Base-by-base conservation (phyloP, 2,797 vertebrate genomes). In the Echeneis naucrates region DNA sequence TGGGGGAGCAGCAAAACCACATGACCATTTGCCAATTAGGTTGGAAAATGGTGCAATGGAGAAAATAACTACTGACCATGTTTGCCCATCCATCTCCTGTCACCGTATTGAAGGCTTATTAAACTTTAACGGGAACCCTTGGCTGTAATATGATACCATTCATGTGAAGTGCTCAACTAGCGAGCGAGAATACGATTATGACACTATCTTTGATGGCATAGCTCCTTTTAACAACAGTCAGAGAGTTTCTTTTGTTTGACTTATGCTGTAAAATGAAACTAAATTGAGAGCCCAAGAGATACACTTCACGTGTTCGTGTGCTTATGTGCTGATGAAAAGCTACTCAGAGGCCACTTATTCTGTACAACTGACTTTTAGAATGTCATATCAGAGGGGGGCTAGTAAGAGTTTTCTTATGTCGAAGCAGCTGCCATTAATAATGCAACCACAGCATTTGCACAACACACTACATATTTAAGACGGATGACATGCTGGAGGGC, bases 1-100 rank as follows among this genome's bases (percentile, higher is more conserved):
- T 27, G 58, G 14, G 1, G 27, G 70, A 40, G 35, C n/a, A 40
- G 57, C 17, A 37, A 48, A 75, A 56, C 44, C 84, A 82, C 68
- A 72, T 68, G 66, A 84, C 75, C 78, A 51, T 65, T 73, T 89
- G 87, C 85, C 85, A 89, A 87, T 90, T 91, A 85, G 84, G 90
- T 77, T 68, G 81, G 89, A 90, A 91, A 89, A 87, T 84, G 73
- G 27, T 58, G 74, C 16, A 26, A 32, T 62, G 51, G 67, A 67
- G 57, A 52, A 73, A 71, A 81, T 38, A 64, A 76, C 48, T 33
- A 23, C 27, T 2, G 10, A 32, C 26, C 47, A 59, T 50, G 67
- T 68, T 53, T 51, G 54, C 72, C 53, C 57, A 17, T 72, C 61
- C 60, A 60, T 53, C 19, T 65, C 44, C 68, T 69, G 69, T 71